Conservation (phyloP, 1,140 invertebrate species). For the Wiebesia pumilae region DNA sequence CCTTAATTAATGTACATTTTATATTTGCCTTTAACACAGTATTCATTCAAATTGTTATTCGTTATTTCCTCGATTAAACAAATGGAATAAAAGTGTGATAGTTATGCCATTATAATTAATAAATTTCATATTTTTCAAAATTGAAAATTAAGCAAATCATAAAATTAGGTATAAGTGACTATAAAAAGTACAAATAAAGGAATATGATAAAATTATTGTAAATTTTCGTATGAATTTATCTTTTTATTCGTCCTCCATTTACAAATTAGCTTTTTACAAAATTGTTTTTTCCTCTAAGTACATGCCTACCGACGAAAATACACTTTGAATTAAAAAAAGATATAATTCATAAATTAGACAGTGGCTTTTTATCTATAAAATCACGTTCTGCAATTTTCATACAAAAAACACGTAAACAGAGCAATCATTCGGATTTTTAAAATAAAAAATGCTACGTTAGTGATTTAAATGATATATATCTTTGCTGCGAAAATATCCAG, state of each 20-base stretch:
- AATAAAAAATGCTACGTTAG: neutral
- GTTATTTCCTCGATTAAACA: no score
- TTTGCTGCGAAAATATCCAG: neutral
- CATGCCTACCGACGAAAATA: neutral
- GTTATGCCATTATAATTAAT: no score
- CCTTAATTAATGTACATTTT: neutral
- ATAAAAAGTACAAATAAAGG: neutral
- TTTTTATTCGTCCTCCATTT: neutral
- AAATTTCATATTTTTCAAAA: no score
- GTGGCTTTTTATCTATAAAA: no score
- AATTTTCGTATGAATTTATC: neutral
- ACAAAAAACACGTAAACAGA: neutral
- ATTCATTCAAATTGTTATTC: no score
- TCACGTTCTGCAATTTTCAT: no score
- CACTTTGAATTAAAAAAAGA: neutral
- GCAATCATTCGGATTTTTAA: neutral
- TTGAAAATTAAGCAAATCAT: no score
- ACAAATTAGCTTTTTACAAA: neutral
- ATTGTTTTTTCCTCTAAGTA: neutral
- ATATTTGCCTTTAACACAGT: neutral
- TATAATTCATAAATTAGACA: no score
- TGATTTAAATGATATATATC: neutral
- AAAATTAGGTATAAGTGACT: no score
- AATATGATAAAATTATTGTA: neutral
- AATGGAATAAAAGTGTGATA: no score